Base-by-base conservation (phyloP, 30 jellyfish, hydroid and myxozoan genomes). In the Aurelia sp. region DNA sequence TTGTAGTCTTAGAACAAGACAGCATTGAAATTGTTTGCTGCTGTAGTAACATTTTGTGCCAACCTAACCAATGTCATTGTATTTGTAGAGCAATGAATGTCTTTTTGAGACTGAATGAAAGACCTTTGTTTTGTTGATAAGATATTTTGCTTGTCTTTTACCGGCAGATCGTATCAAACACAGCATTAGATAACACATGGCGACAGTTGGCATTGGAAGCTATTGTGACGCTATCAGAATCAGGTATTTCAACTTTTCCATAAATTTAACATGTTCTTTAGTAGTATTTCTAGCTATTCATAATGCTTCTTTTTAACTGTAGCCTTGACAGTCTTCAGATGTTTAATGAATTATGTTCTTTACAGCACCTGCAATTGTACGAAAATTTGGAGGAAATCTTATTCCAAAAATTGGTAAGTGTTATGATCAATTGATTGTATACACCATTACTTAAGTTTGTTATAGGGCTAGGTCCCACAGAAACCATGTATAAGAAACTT, bases 181-280 rank as follows among this genome's bases (percentile, higher is more conserved):
- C 95, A 59, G 75, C 84, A 47, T 70, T 78, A 40, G 97, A 94
- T 16, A 89, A 94, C 80, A 10, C 93, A 1, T 83, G 96, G 94
- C 94, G 98, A 12, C 98, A 94, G 60, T 61, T 94, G 33, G 97
- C 98, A 16, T 63, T 93, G 78, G 98, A 93, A 88, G 94, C 98
- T 9, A 93, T 93, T 62, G 98, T 93, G 18, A 88, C 98, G 0
- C 63, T 93, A 35, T 91, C 98, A 1, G 98, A 93, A 74, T 88
- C 98, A 69, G 98, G 98, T 92, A 13, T n/a, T 33, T 30, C 8
- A 30, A 33, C 40, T 47, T 3, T 27, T 21, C 47, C 20, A 5
- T 15, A 17, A 13, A 22, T 24, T 72, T n/a, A 16, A 0, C 78
- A 17, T 27, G 33, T 6, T 44, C 55, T 44, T 4, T 9, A 44